These are phyloP conservation scores for Amniataba percoides DNA, from an alignment of 2,797 vertebrate species.

Conservation along the genomic window DNA sequence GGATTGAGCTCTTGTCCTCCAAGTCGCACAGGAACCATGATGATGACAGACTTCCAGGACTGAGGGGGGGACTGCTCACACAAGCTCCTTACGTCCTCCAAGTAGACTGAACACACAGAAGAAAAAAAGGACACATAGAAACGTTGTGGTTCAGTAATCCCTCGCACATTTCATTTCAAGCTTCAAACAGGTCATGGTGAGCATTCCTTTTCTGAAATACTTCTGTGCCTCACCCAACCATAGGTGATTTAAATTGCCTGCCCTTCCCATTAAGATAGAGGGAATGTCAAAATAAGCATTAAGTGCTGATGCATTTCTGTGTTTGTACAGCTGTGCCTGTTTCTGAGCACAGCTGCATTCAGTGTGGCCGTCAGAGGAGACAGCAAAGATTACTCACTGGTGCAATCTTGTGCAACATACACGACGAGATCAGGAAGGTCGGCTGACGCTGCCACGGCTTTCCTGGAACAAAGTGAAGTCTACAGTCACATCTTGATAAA, in stretches of 20 bases:
- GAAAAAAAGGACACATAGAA: neutral
- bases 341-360: neutral
- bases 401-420: conserved; percentile 95
- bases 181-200: neutral
- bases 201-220: no score
- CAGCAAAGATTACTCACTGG: conserved; percentile 82
- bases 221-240: no score
- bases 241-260: no score
- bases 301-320: neutral
- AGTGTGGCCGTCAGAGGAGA: neutral
- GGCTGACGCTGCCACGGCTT: conserved; percentile 83
- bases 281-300: neutral
- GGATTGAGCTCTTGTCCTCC: conserved; percentile 92
- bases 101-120: conserved; percentile 85
- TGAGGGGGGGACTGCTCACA: conserved; percentile 67
- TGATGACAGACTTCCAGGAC: conserved; percentile 87
- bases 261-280: neutral
- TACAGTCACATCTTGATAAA: neutral
- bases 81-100: conserved; percentile 86
- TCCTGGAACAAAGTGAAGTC: conserved; percentile 80
- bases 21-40: conserved; percentile 92
- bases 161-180: neutral
- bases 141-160: neutral
- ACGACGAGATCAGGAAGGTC: conserved; percentile 84
- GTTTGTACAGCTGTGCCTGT: neutral